Evolutionary conservation across 2,797 vertebrate genomes (phyloP).

Genomic region (Chrysocyon brachyurus): DNA sequence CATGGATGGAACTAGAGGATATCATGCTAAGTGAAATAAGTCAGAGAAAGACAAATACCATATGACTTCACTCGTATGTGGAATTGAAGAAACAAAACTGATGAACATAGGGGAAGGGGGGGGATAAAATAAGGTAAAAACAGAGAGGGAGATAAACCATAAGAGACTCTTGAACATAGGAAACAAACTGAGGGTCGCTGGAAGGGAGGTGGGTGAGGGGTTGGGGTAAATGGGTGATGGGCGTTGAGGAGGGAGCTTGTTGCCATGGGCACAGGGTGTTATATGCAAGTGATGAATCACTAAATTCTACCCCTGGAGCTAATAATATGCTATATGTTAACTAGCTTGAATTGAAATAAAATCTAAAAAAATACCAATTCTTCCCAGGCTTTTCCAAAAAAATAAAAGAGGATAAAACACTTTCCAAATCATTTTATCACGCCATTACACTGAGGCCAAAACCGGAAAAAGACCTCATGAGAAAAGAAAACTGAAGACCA

Average conservation of each 20-base stretch:
- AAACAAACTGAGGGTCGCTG: no score
- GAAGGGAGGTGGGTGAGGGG: no score
- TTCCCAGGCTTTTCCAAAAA: background rate
- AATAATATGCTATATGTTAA: no score
- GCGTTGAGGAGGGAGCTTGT: background rate
- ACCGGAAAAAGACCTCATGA: background rate
- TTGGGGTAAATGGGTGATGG: background rate
- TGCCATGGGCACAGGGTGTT: background rate
- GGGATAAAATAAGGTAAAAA: no score
- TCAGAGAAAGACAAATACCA: background rate
- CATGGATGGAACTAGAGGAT: background rate
- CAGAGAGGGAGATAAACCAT: no score
- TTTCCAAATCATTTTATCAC: background rate
- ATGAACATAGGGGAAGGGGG: no score
- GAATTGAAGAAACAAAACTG: no score
- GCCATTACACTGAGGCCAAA: background rate
- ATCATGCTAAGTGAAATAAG: background rate
- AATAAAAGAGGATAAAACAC: background rate
- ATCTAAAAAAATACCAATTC: background rate
- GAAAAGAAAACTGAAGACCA: background rate
- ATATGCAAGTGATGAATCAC: background rate
- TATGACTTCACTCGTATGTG: background rate
- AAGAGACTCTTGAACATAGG: no score
- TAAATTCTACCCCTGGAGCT: background rate
- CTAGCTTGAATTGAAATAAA: no score